Evolutionary conservation across 1,140 invertebrate genomes (phyloP), one percentile per base, ranked within the genome.

Genomic region (Chelonus insularis): DNA sequence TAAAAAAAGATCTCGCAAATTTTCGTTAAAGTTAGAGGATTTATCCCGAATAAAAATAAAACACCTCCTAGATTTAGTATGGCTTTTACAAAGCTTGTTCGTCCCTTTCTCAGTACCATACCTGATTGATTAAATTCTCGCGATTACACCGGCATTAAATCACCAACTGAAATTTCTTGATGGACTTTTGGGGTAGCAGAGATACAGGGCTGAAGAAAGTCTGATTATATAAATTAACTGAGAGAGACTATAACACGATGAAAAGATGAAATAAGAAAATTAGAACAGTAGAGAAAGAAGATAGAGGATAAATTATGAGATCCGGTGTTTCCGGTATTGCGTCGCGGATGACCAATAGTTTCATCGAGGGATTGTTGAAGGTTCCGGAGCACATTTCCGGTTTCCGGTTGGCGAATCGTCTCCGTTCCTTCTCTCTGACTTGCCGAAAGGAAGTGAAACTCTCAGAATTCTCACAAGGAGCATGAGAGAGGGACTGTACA

Each of bases 331-430:
- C 80, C 78, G 76, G 73, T 76, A 78, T 75, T 76, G 74, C 78
- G 75, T 80, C 76, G 77, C 70, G 77, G 77, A 81, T 81, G 79
- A 80, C 79, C 79, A 80, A 82, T 80, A 80, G 79, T 79, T 82
- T 81, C 78, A 81, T 80, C 80, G 79, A 81, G 78, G 78, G 76
- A 81, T 81, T 80, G 80, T 82, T 80, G 79, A 82, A 81, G 76
- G 69, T 79, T 82, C 79, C 79, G 79, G 74, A 76, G 71, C 79
- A 81, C 79, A 80, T 82, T 81, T 82, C 80, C 80, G 74, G 72
- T 74, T 82, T 81, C 80, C 79, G 80, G 64, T 70, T 54, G 43
- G 51, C 66, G 71, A 66, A 68, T 72, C 71, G 62, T 70, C 70
- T 36, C 18, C 61, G 43, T 60, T 39, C 43, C 36, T 21, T 54